Percentiles rank a stretch among this genome's conserved stretches.
phyloP scores from a whole-genome alignment of 2,113 vertebrate species.

The Aptenodytes patagonicus region DNA sequence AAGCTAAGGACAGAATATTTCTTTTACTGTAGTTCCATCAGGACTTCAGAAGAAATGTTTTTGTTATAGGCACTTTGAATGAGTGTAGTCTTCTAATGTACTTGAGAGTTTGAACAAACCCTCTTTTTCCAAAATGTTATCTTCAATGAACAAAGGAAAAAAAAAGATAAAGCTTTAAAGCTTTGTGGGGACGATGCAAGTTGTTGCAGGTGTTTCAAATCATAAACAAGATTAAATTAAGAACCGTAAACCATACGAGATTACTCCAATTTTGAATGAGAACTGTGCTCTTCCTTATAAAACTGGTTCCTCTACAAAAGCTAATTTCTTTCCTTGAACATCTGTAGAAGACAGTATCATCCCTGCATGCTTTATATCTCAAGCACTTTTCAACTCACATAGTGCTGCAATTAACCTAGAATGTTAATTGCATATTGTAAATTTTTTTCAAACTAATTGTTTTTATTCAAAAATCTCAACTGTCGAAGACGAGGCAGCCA shows the following conservation, averaged over 20 bases:
- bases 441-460: neutral
- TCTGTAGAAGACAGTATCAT: neutral
- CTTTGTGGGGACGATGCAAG: neutral
- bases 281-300: neutral
- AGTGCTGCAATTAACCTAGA: neutral
- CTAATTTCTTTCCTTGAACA: neutral
- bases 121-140: neutral
- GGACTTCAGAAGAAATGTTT: neutral
- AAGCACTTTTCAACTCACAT: neutral
- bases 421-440: neutral
- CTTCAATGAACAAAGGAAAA: neutral
- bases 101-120: neutral
- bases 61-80: neutral
- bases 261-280: neutral
- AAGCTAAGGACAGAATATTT: neutral
- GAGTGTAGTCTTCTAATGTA: neutral
- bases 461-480: neutral
- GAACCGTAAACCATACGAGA: neutral
- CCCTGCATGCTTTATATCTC: neutral
- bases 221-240: neutral
- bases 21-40: neutral
- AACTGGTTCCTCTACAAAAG: neutral
- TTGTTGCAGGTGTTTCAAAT: neutral
- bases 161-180: neutral
- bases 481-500: neutral